Percentiles rank a stretch among this genome's conserved stretches.
phyloP scores from a whole-genome alignment of 2,797 vertebrate genomes.

The Poeciliopsis infans region DNA sequence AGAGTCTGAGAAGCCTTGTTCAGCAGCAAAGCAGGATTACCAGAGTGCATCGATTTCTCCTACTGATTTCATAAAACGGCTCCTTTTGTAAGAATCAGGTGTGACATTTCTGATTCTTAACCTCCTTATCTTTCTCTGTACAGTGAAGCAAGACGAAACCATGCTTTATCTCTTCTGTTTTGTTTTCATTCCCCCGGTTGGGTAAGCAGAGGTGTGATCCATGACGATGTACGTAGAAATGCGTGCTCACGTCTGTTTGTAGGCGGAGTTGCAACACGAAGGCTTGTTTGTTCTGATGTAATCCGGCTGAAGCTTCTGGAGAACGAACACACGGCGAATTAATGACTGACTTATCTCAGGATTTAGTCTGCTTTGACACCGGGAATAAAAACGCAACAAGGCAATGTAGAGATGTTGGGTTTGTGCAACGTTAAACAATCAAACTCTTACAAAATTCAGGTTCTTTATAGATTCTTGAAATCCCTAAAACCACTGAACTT shows the following conservation, averaged over 20 bases:
- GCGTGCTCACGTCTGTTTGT: neutral
- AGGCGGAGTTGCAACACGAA: conserved; percentile 5
- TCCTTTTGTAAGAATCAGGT: neutral
- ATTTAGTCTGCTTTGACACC: neutral
- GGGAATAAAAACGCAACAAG: neutral
- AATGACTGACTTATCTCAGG: neutral
- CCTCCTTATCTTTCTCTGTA: neutral
- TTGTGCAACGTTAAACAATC: neutral
- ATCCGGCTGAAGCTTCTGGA: conserved; percentile 6
- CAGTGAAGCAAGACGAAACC: neutral
- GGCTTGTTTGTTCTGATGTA: neutral
- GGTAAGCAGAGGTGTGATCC: neutral
- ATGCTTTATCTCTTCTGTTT: neutral
- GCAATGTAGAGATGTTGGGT: neutral
- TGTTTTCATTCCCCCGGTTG: neutral
- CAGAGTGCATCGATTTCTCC: neutral
- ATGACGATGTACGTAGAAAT: neutral
- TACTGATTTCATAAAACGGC: neutral
- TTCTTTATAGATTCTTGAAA: no score
- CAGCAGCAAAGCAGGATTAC: neutral
- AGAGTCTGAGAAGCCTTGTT: neutral
- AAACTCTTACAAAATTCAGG: neutral
- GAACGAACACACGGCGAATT: neutral
- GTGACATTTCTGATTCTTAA: neutral
- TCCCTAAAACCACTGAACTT: no score